A percentile compares a stretch with the other conserved stretches of the same genome.
Conservation (phyloP, 2,797 vertebrate species). For the Geotrypetes seraphini region DNA sequence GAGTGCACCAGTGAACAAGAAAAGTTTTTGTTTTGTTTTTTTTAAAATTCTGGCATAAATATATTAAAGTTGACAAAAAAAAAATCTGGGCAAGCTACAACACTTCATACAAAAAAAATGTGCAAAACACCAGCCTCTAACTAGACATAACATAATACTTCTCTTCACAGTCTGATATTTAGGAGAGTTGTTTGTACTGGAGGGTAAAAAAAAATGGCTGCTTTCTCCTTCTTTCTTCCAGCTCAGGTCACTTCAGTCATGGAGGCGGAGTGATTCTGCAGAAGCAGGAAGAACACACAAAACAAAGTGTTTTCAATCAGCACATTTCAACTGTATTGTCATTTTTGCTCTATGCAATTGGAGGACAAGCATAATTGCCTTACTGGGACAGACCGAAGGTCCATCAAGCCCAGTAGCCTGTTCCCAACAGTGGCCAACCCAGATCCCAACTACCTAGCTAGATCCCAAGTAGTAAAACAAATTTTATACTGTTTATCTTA, state of each 20-base stretch:
- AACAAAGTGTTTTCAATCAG: background rate
- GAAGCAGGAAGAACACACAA: slow-evolving; percentile 28
- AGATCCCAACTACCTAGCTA: too few relatives aligned
- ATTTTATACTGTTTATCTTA: too few relatives aligned
- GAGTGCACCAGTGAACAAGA: slow-evolving; percentile 60
- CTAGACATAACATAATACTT: slow-evolving; percentile 85
- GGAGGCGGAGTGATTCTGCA: slow-evolving; percentile 92
- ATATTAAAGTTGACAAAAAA: slow-evolving; percentile 71
- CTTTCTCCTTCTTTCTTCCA: slow-evolving; percentile 44
- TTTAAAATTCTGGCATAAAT: slow-evolving; percentile 73
- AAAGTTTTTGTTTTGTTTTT: slow-evolving; percentile 27
- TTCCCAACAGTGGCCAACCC: too few relatives aligned
- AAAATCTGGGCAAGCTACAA: slow-evolving; percentile 77
- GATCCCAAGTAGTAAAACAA: too few relatives aligned
- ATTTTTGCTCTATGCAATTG: too few relatives aligned
- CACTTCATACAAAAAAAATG: slow-evolving; percentile 95
- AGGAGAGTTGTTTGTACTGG: slow-evolving; percentile 68
- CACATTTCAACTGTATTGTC: background rate
- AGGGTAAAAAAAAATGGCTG: slow-evolving; percentile 80
- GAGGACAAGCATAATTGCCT: too few relatives aligned
- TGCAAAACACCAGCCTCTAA: slow-evolving; percentile 97
- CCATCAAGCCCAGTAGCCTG: too few relatives aligned
- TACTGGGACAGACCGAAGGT: too few relatives aligned
- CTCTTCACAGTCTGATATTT: slow-evolving; percentile 66
- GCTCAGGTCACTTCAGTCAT: slow-evolving; percentile 99